Evolutionary conservation across 2,113 vertebrate species (phyloP).

Genomic region (Lepus timidus): DNA sequence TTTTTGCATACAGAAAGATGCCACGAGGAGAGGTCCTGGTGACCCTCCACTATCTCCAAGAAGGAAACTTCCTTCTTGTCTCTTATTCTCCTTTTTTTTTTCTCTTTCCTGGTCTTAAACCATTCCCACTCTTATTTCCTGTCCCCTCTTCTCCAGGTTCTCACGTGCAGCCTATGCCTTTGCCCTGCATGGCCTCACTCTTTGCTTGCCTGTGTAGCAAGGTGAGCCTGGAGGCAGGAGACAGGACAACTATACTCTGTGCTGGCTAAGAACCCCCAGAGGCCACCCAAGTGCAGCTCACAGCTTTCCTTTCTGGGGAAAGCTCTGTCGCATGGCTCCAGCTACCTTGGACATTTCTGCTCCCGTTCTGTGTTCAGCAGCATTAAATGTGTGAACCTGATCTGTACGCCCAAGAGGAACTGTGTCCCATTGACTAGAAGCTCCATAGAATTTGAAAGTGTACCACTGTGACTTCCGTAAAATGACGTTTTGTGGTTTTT

Average conservation of each 20-base stretch:
- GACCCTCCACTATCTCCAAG: not conserved
- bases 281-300: too few relatives aligned
- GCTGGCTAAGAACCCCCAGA: not conserved
- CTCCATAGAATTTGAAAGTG: not conserved
- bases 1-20: not conserved
- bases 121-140: not conserved
- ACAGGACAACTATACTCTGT: not conserved
- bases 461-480: not conserved
- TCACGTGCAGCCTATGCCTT: rapidly evolving
- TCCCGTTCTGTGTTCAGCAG: not conserved
- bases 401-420: not conserved
- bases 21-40: not conserved
- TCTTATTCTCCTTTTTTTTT: not conserved
- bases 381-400: not conserved
- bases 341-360: not conserved
- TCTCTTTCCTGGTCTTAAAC: not conserved
- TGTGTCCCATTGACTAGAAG: conserved; percentile 32
- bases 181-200: not conserved
- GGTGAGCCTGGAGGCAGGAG: not conserved
- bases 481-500: not conserved
- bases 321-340: not conserved
- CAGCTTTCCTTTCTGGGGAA: not conserved
- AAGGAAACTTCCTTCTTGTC: not conserved
- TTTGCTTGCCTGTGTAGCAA: not conserved
- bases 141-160: not conserved